Evolutionary conservation across 2,113 vertebrate species (phyloP).

Genomic region (Cheirogaleus medius): DNA sequence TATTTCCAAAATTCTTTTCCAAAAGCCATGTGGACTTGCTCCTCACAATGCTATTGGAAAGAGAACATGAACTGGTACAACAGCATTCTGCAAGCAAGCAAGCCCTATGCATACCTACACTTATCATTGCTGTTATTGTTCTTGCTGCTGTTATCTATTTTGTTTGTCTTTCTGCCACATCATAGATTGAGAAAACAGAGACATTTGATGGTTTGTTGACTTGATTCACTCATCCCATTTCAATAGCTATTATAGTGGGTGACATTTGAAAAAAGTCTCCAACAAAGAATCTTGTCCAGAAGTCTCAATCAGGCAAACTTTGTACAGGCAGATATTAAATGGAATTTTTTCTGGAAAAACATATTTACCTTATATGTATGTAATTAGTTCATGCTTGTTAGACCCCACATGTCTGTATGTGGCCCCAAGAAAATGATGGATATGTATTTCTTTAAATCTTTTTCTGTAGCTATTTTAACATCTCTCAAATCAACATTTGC

Average conservation of each 20-base stretch:
- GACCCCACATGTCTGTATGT: background rate
- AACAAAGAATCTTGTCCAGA: background rate
- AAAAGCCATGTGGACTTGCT: background rate
- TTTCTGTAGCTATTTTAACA: background rate
- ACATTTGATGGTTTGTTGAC: background rate
- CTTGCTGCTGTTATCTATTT: background rate
- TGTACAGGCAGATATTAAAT: background rate
- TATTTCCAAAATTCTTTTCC: background rate
- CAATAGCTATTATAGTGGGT: background rate
- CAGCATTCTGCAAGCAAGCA: rapidly evolving
- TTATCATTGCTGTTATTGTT: rapidly evolving
- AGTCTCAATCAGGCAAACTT: background rate
- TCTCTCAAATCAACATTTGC: background rate
- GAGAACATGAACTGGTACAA: too few species aligned
- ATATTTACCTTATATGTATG: background rate
- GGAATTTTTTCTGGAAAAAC: background rate
- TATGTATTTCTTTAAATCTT: background rate
- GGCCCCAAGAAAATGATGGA: background rate
- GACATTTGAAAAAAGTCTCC: background rate
- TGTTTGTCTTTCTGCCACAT: background rate
- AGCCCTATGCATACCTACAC: background rate
- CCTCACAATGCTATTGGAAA: rapidly evolving
- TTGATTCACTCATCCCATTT: background rate
- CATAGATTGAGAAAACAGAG: background rate
- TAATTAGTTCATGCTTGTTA: background rate